These are phyloP conservation scores for Anser brachyrhynchus DNA, from an alignment of 2,113 vertebrate species.

Conservation along the genomic window DNA sequence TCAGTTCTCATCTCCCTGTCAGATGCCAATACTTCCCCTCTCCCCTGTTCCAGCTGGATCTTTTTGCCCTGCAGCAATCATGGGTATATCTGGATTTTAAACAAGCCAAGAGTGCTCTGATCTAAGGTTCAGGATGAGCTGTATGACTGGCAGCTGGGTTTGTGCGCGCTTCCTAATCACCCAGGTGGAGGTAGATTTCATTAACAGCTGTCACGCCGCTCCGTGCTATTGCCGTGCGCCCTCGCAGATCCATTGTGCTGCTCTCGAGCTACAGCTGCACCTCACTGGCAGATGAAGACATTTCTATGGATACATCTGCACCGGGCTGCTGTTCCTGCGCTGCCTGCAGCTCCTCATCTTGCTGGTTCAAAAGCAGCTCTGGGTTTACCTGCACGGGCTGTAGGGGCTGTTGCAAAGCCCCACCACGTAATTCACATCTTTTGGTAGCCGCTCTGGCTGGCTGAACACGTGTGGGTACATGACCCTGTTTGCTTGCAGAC, in stretches of 20 bases:
- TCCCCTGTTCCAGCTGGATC: accelerated
- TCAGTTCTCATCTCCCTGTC: neutral
- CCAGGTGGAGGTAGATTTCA: neutral
- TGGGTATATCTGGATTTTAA: neutral
- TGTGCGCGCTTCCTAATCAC: neutral
- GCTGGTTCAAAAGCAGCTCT: neutral
- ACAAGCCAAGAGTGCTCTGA: neutral
- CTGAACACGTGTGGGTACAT: neutral
- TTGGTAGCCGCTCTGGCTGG: neutral
- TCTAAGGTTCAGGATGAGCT: accelerated
- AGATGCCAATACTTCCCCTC: accelerated
- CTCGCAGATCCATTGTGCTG: neutral
- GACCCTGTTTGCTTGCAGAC: neutral
- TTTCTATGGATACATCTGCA: accelerated
- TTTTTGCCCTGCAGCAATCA: neutral
- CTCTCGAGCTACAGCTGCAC: neutral
- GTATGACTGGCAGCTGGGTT: neutral
- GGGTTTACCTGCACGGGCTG: neutral
- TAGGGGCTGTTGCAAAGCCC: neutral
- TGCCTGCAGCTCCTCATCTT: neutral
- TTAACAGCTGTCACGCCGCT: accelerated
- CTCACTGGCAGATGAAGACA: neutral
- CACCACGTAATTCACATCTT: accelerated
- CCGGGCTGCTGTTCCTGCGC: neutral
- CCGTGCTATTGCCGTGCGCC: neutral